A percentile compares a stretch with the other conserved stretches of the same genome.
Evolutionary conservation across 2,888 invertebrate species (phyloP).

Genomic region (Lysandra coridon): DNA sequence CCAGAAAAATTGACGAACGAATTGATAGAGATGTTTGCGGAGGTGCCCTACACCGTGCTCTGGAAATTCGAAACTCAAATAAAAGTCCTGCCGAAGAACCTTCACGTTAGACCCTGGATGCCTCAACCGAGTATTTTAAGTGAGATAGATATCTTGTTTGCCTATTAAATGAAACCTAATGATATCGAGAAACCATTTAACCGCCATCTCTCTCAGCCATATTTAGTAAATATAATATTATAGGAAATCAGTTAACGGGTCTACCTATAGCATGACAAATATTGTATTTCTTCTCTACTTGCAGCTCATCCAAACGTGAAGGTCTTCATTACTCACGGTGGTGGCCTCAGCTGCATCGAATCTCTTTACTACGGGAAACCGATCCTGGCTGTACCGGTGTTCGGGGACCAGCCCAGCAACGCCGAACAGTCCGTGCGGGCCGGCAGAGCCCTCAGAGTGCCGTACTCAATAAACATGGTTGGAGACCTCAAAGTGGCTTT

Average conservation of each 20-base stretch:
- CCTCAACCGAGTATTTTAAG: slow-evolving; percentile 63
- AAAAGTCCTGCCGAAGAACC: slow-evolving; percentile 50
- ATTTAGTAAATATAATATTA: no score
- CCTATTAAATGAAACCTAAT: no score
- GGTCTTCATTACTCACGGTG: slow-evolving; percentile 28
- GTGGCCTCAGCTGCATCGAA: slow-evolving; percentile 17
- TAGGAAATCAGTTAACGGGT: no score
- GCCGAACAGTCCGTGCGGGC: background rate
- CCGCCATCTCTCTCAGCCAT: no score
- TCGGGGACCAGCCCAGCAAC: slow-evolving; percentile 28
- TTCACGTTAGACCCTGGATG: slow-evolving; percentile 61
- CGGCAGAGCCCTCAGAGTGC: background rate
- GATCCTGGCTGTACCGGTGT: slow-evolving; percentile 16
- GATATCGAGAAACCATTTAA: no score
- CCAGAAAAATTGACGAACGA: slow-evolving; percentile 45
- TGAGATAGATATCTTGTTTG: slow-evolving; percentile 36
- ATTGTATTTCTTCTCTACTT: background rate
- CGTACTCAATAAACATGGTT: slow-evolving; percentile 6
- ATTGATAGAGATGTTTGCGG: slow-evolving; percentile 51
- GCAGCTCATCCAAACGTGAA: slow-evolving; percentile 31
- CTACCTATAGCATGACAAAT: no score
- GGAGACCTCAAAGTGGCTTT: slow-evolving; percentile 2
- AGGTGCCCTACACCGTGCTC: slow-evolving; percentile 56
- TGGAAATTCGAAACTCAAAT: slow-evolving; percentile 58
- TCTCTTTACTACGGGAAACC: slow-evolving; percentile 15